phyloP scores from a whole-genome alignment of 2,888 invertebrate species.

The Frankliniella fusca region DNA sequence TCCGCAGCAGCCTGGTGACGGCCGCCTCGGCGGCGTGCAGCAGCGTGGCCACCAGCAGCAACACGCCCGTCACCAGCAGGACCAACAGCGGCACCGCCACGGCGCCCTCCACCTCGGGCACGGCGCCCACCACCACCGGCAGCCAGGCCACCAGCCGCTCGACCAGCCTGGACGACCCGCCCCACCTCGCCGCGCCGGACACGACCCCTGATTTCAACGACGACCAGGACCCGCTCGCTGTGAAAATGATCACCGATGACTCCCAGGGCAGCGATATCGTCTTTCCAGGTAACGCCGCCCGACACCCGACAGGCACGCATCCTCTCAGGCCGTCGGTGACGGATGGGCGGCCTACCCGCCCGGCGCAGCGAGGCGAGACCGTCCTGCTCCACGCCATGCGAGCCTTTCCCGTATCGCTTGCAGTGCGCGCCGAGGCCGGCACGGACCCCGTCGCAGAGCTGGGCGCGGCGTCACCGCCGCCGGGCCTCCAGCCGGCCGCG shows the following conservation, averaged over 20 bases:
- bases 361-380: neutral
- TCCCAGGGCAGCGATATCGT: neutral
- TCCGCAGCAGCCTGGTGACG: neutral
- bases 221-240: neutral
- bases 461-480: neutral
- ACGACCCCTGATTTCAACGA: neutral
- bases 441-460: conserved; percentile 11
- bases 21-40: neutral
- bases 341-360: neutral
- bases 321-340: too few relatives aligned
- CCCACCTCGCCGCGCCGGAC: neutral
- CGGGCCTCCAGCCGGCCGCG: neutral
- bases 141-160: neutral
- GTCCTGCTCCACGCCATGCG: neutral
- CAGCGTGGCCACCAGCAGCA: neutral
- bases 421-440: conserved; percentile 1
- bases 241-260: neutral
- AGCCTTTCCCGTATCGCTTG: neutral
- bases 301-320: neutral
- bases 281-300: neutral
- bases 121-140: neutral
- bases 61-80: neutral
- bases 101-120: neutral
- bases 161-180: neutral
- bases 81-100: neutral